Evolutionary conservation across 2,888 invertebrate genomes (phyloP).

Genomic region (Caenorhabditis macrosperma): DNA sequence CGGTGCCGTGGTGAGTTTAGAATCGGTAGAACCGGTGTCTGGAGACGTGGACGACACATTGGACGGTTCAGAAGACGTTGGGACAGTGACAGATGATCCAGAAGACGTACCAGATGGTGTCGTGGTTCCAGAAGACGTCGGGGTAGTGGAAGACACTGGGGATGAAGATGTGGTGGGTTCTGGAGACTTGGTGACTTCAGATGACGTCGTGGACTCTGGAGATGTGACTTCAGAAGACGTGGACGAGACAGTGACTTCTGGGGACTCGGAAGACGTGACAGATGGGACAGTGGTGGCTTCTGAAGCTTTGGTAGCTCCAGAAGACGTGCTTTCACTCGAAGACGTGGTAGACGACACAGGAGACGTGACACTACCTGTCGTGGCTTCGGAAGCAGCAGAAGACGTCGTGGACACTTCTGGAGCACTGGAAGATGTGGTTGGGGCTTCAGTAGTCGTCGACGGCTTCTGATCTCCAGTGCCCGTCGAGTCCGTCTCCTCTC

Average conservation of each 20-base stretch:
- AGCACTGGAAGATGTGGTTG: slow-evolving; percentile 44
- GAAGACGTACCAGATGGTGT: not conserved
- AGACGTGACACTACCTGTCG: slow-evolving; percentile 9
- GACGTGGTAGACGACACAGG: not conserved
- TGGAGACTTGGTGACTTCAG: not conserved
- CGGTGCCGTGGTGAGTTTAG: not conserved
- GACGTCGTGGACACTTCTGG: slow-evolving; percentile 10
- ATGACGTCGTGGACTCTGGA: not conserved
- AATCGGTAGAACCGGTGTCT: not conserved
- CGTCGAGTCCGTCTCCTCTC: slow-evolving; percentile 7
- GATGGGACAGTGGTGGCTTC: not conserved
- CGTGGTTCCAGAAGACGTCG: not conserved
- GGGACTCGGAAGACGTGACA: not conserved
- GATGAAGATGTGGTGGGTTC: not conserved
- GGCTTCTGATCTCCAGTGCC: slow-evolving; percentile 9
- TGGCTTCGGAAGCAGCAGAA: not conserved
- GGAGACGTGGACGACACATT: not conserved
- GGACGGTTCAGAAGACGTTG: not conserved
- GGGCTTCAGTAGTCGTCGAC: not conserved
- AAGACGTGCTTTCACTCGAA: not conserved
- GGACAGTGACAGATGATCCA: not conserved
- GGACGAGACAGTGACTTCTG: not conserved
- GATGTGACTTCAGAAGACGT: slow-evolving; percentile 3
- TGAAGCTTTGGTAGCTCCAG: not conserved
- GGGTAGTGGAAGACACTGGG: not conserved